phyloP scores from a whole-genome alignment of 1,140 invertebrate species.

The Eufriesea mexicana region DNA sequence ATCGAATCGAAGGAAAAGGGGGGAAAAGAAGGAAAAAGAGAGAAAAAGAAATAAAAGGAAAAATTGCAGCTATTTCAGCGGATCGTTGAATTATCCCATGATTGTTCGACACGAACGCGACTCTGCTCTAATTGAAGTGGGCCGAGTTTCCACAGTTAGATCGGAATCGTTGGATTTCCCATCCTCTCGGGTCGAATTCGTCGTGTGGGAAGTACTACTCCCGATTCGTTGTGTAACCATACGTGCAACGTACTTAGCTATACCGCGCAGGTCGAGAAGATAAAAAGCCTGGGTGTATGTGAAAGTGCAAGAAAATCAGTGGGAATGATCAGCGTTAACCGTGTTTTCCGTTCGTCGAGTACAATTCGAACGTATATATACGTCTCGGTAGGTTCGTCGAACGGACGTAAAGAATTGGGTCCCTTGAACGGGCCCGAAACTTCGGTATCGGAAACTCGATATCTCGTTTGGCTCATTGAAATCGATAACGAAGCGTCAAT shows the following conservation, averaged over 20 bases:
- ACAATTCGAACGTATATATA: not conserved
- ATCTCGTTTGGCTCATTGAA: not conserved
- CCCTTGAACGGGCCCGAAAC: not conserved
- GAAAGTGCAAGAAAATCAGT: constrained; percentile 50
- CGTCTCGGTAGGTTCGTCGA: not conserved
- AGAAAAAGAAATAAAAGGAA: not conserved
- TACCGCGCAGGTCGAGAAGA: not conserved
- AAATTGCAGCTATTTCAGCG: not conserved
- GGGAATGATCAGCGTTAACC: constrained; percentile 35
- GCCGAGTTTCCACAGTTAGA: constrained; percentile 35
- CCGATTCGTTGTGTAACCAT: constrained; percentile 44
- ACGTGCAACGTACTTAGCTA: constrained; percentile 5
- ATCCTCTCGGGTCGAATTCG: constrained; percentile 36
- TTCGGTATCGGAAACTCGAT: not conserved
- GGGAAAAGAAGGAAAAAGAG: too few species aligned
- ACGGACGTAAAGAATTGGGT: not conserved
- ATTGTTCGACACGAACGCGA: constrained; percentile 33
- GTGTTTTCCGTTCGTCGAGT: constrained; percentile 15
- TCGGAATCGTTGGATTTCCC: constrained; percentile 48
- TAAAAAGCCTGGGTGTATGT: constrained; percentile 14
- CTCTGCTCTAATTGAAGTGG: constrained; percentile 22
- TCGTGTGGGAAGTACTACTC: constrained; percentile 42
- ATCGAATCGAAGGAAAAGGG: not conserved
- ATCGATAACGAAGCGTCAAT: not conserved
- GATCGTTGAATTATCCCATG: constrained; percentile 35